These are phyloP conservation scores for Caradrina kadenii DNA, from an alignment of 2,888 invertebrate genomes.

Conservation along the genomic window DNA sequence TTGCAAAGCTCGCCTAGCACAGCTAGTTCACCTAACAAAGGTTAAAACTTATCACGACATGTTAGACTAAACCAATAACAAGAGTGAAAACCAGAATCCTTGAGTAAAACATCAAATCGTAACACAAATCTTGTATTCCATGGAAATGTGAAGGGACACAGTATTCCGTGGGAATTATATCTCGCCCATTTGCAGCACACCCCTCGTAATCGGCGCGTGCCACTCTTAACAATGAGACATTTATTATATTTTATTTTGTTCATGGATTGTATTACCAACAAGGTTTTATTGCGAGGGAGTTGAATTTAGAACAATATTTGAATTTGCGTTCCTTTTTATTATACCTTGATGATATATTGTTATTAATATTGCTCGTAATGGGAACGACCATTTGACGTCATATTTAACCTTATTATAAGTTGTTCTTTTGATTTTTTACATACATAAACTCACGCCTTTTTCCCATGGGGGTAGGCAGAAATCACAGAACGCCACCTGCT, in stretches of 20 bases:
- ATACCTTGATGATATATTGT: too few species aligned
- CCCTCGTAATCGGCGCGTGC: constrained; percentile 64
- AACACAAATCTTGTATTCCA: constrained; percentile 30
- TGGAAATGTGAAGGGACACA: constrained; percentile 50
- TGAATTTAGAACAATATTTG: constrained; percentile 14
- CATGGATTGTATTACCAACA: constrained; percentile 29
- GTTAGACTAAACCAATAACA: background rate
- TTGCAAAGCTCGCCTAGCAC: too few species aligned
- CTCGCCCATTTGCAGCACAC: constrained; percentile 36
- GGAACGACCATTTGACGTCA: too few species aligned
- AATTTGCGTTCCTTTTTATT: background rate
- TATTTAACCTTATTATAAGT: too few species aligned
- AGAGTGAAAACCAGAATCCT: background rate
- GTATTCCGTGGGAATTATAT: constrained; percentile 68
- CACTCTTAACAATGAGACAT: constrained; percentile 58
- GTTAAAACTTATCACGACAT: background rate
- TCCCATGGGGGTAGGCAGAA: too few species aligned
- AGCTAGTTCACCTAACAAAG: too few species aligned
- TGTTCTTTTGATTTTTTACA: too few species aligned
- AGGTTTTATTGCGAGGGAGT: constrained; percentile 18
- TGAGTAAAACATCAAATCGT: constrained; percentile 27
- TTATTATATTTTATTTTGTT: constrained; percentile 47
- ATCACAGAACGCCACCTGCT: too few species aligned
- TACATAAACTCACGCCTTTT: too few species aligned
- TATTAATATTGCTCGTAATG: too few species aligned